phyloP scores from a whole-genome alignment of 53 echinoderm and acorn worm genomes.

The Astropecten irregularis region DNA sequence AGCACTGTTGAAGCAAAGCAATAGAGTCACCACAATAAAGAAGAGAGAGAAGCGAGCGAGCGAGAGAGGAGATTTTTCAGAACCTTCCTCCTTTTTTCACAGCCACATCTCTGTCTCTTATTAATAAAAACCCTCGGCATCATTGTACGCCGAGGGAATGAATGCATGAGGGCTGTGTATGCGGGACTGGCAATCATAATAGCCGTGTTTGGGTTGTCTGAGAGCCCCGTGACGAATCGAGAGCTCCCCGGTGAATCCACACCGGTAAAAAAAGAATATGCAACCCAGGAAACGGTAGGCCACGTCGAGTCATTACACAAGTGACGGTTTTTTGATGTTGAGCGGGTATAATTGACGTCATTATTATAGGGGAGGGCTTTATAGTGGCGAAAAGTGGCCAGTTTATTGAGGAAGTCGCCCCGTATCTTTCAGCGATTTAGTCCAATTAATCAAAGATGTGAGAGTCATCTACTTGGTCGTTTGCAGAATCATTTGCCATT shows the following conservation, averaged over 20 bases:
- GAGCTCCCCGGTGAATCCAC: constrained; percentile 10
- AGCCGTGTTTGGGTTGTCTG: constrained; percentile 23
- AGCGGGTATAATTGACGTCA: constrained; percentile 39
- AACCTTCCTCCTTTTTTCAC: not conserved
- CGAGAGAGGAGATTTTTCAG: constrained; percentile 3
- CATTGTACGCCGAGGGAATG: constrained; percentile 17
- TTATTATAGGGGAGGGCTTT: constrained; percentile 43
- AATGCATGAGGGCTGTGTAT: not conserved
- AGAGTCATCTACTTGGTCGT: constrained; percentile 24
- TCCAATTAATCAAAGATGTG: constrained; percentile 25
- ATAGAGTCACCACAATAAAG: constrained; percentile 18
- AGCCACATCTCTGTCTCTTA: constrained; percentile 7
- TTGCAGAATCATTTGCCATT: constrained; percentile 38
- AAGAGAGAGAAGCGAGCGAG: no score
- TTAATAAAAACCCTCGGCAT: constrained; percentile 2
- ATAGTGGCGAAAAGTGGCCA: constrained; percentile 3
- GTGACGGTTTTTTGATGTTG: constrained; percentile 29
- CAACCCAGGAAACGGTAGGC: constrained; percentile 3
- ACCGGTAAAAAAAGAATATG: not conserved
- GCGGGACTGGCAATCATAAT: constrained; percentile 14
- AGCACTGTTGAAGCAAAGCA: not conserved
- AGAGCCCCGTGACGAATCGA: not conserved
- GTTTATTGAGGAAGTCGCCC: constrained; percentile 49
- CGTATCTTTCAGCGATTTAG: constrained; percentile 43
- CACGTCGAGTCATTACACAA: constrained; percentile 40